Evolutionary conservation across 2,888 invertebrate genomes (phyloP).

Genomic region (Hartigia nigra): DNA sequence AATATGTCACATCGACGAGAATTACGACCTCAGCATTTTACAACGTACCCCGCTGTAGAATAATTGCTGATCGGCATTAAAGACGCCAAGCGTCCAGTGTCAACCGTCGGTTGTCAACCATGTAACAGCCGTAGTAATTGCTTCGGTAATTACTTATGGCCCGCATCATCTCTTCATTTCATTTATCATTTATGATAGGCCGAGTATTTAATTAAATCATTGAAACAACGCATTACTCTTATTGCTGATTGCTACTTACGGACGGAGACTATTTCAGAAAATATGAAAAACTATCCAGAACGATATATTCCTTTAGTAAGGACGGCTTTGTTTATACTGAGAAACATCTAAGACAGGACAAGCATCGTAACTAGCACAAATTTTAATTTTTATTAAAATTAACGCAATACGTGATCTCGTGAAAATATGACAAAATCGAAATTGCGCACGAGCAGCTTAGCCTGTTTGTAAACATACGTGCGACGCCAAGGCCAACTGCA

Average conservation of each 20-base stretch:
- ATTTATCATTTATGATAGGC: neutral
- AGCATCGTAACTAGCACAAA: neutral
- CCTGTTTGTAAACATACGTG: neutral
- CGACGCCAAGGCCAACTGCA: neutral
- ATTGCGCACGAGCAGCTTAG: neutral
- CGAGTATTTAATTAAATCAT: neutral
- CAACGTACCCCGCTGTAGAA: neutral
- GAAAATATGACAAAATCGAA: neutral
- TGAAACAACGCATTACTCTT: neutral
- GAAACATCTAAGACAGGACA: neutral
- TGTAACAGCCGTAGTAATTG: neutral
- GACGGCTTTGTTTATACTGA: neutral
- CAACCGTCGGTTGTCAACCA: neutral
- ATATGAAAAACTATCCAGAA: neutral
- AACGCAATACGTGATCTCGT: neutral
- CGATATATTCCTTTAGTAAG: neutral
- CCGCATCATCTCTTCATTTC: slow-evolving; percentile 1
- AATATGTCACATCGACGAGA: neutral
- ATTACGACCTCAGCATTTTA: neutral
- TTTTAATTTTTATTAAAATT: neutral
- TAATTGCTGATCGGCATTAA: neutral
- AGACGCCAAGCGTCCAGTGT: neutral
- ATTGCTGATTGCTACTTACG: neutral
- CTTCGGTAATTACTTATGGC: slow-evolving; percentile 1
- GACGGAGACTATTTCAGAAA: neutral